These are phyloP conservation scores for Xyrichtys novacula DNA, from an alignment of 2,797 vertebrate genomes.

Conservation along the genomic window DNA sequence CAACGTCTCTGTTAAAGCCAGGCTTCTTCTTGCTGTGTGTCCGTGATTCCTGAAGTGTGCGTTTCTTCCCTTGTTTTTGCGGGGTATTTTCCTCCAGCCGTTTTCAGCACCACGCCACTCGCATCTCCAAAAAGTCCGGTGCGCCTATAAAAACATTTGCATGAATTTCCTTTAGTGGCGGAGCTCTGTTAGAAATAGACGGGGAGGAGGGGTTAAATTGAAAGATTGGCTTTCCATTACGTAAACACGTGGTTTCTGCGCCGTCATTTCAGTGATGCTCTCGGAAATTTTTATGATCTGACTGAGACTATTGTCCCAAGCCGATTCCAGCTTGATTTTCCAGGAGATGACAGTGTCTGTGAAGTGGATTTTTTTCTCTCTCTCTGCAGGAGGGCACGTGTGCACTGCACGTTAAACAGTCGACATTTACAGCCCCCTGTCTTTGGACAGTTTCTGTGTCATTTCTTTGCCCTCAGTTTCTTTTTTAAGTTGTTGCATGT, in stretches of 20 bases:
- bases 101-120: conserved; percentile 75
- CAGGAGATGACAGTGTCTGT: conserved; percentile 21
- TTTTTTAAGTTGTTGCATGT: conserved; percentile 31
- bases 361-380: background rate
- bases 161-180: conserved; percentile 81
- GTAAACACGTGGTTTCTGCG: conserved; percentile 92
- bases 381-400: background rate
- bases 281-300: conserved; percentile 62
- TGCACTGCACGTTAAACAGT: conserved; percentile 14
- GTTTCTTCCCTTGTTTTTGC: conserved; percentile 50
- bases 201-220: conserved; percentile 90
- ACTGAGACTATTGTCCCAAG: conserved; percentile 58
- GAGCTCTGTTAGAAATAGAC: conserved; percentile 76
- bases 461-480: conserved; percentile 14
- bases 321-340: conserved; percentile 15
- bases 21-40: conserved; percentile 57
- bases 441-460: background rate
- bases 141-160: conserved; percentile 85
- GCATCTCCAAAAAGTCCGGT: conserved; percentile 83
- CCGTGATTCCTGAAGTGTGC: conserved; percentile 64
- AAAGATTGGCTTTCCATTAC: conserved; percentile 92
- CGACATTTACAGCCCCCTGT: background rate
- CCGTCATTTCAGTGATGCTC: conserved; percentile 82
- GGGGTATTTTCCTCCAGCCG: conserved; percentile 55
- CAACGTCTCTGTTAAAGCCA: conserved; percentile 80